Conservation (phyloP, 1,140 invertebrate genomes). For the Dolichoris vasculosae region DNA sequence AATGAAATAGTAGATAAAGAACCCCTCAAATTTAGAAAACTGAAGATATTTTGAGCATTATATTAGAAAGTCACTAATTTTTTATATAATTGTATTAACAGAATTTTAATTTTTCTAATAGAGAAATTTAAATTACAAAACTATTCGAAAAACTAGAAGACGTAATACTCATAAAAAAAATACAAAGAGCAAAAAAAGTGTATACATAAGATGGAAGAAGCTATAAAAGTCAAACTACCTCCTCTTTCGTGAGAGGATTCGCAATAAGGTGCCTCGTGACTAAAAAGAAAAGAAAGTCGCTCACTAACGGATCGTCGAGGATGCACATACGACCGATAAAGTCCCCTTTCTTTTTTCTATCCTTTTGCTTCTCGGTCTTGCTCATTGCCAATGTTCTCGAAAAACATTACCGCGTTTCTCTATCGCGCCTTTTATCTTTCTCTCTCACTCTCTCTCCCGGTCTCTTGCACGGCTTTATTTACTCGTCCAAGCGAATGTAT, state of each 20-base stretch:
- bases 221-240: slow-evolving; percentile 7
- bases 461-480: slow-evolving; percentile 37
- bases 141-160: slow-evolving; percentile 7
- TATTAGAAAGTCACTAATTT: neutral
- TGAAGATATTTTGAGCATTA: neutral
- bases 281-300: slow-evolving; percentile 10
- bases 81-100: slow-evolving; percentile 30
- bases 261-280: slow-evolving; percentile 12
- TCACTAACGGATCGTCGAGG: slow-evolving; percentile 4
- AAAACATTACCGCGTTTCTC: slow-evolving; percentile 19
- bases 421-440: neutral
- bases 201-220: slow-evolving; percentile 20
- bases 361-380: neutral
- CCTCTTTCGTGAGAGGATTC: slow-evolving; percentile 6
- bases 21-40: neutral
- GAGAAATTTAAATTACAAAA: slow-evolving; percentile 8
- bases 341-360: neutral
- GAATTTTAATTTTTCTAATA: slow-evolving; percentile 17
- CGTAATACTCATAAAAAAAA: neutral
- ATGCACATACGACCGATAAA: slow-evolving; percentile 38
- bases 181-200: neutral
- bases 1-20: neutral
- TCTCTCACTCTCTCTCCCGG: neutral
- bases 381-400: slow-evolving; percentile 24
- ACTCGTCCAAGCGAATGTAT: slow-evolving; percentile 24